phyloP scores from a whole-genome alignment of 2,888 invertebrate species.

The Bugula neritina region DNA sequence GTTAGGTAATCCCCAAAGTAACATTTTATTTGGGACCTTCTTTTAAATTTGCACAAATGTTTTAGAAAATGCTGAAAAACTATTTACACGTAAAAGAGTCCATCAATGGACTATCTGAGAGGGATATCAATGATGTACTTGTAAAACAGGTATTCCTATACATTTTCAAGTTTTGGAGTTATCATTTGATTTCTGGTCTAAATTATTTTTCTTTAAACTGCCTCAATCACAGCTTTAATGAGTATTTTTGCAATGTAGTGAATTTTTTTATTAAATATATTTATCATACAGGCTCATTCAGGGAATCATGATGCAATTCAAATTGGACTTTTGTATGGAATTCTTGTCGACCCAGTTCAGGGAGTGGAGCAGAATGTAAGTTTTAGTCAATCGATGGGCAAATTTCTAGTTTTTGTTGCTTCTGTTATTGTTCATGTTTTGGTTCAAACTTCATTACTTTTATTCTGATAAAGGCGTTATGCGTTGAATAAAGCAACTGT shows the following conservation, averaged over 20 bases:
- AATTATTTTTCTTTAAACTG: too few relatives aligned
- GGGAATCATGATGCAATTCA: conserved; percentile 53
- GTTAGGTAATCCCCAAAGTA: too few relatives aligned
- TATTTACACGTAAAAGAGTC: conserved; percentile 71
- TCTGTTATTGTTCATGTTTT: too few relatives aligned
- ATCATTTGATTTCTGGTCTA: too few relatives aligned
- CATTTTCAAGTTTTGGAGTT: neutral
- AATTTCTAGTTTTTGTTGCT: too few relatives aligned
- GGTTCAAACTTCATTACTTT: too few relatives aligned
- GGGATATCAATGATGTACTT: conserved; percentile 85
- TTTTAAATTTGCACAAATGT: too few relatives aligned
- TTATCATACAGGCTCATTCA: neutral
- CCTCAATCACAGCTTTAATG: neutral
- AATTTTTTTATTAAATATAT: neutral
- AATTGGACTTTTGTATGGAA: conserved; percentile 78
- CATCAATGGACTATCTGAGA: conserved; percentile 77
- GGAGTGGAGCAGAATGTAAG: conserved; percentile 29
- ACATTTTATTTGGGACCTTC: too few relatives aligned
- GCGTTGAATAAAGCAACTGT: too few relatives aligned
- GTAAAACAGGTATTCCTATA: conserved; percentile 68
- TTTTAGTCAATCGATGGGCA: too few relatives aligned
- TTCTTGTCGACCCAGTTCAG: conserved; percentile 72
- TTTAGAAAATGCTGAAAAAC: conserved; percentile 82
- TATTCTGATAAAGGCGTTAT: too few relatives aligned
- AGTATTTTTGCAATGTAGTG: neutral